phyloP scores from a whole-genome alignment of 2,888 invertebrate species.

The Phyllotreta striolata region DNA sequence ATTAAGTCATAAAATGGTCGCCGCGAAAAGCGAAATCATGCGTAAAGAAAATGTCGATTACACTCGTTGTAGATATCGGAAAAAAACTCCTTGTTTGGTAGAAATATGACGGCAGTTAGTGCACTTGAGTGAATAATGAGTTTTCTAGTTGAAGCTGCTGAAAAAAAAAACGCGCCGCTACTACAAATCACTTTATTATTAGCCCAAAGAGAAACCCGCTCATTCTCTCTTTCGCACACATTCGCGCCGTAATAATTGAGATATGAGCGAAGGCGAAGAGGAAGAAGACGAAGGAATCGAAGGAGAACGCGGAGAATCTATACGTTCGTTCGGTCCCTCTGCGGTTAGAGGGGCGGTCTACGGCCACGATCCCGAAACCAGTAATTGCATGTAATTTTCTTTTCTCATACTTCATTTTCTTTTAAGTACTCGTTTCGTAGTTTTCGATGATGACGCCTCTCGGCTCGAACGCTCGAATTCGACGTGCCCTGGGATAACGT shows the following conservation, averaged over 20 bases:
- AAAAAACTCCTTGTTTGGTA: constrained; percentile 7
- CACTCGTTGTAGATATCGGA: constrained; percentile 9
- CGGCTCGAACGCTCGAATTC: constrained; percentile 47
- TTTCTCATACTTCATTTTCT: constrained; percentile 59
- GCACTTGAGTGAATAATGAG: constrained; percentile 18
- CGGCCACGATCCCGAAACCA: constrained; percentile 58
- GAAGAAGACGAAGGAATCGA: constrained; percentile 44
- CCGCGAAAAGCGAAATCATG: constrained; percentile 25
- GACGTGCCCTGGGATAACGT: constrained; percentile 47
- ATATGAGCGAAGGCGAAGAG: constrained; percentile 51
- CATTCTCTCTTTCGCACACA: background rate
- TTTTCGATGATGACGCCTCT: constrained; percentile 52
- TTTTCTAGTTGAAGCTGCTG: background rate
- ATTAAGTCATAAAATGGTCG: constrained; percentile 28
- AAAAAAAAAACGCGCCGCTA: constrained; percentile 12
- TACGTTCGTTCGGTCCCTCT: constrained; percentile 47
- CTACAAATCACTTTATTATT: background rate
- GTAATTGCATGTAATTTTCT: constrained; percentile 60
- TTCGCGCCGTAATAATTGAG: constrained; percentile 53
- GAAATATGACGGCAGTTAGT: constrained; percentile 17
- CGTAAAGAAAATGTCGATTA: constrained; percentile 27
- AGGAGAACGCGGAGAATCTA: constrained; percentile 3
- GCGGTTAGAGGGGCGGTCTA: constrained; percentile 61
- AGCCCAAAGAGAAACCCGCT: constrained; percentile 19
- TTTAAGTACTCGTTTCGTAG: constrained; percentile 55